These are phyloP conservation scores for Eupithecia subumbrata DNA, from an alignment of 2,888 invertebrate species.

Conservation along the genomic window DNA sequence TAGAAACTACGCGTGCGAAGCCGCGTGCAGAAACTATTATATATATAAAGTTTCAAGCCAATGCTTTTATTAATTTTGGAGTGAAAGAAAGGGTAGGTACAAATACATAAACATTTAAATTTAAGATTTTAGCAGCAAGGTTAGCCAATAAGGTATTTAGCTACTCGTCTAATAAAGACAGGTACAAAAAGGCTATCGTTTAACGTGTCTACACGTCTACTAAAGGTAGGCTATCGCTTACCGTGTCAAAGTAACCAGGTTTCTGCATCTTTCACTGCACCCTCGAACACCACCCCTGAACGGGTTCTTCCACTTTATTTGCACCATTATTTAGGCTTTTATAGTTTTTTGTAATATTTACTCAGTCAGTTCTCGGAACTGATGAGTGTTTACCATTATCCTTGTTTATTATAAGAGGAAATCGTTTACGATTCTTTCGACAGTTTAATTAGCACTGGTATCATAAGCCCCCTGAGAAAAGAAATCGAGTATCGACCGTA, in stretches of 20 bases:
- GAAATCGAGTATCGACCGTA: too few relatives aligned
- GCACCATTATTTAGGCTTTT: constrained; percentile 20
- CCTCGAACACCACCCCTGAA: constrained; percentile 10
- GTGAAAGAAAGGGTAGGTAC: not conserved
- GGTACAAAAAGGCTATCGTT: not conserved
- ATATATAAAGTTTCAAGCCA: not conserved
- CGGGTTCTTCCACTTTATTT: constrained; percentile 33
- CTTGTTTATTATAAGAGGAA: too few relatives aligned
- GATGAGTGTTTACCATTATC: too few relatives aligned
- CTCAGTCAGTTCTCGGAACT: too few relatives aligned
- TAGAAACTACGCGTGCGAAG: too few relatives aligned
- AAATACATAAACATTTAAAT: not conserved
- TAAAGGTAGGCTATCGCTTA: too few relatives aligned
- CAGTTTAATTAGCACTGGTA: too few relatives aligned
- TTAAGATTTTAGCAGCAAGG: not conserved
- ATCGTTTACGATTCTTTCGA: too few relatives aligned
- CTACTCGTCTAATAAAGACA: not conserved
- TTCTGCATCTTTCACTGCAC: constrained; percentile 24
- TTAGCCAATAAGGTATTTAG: not conserved
- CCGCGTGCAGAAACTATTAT: too few relatives aligned
- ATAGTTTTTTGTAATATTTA: not conserved
- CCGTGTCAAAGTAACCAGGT: constrained; percentile 28
- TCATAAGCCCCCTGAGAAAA: too few relatives aligned
- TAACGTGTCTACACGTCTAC: too few relatives aligned
- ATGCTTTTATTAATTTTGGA: not conserved